Evolutionary conservation across 2,888 invertebrate genomes (phyloP).

Genomic region (Phoenoteleia sp.): DNA sequence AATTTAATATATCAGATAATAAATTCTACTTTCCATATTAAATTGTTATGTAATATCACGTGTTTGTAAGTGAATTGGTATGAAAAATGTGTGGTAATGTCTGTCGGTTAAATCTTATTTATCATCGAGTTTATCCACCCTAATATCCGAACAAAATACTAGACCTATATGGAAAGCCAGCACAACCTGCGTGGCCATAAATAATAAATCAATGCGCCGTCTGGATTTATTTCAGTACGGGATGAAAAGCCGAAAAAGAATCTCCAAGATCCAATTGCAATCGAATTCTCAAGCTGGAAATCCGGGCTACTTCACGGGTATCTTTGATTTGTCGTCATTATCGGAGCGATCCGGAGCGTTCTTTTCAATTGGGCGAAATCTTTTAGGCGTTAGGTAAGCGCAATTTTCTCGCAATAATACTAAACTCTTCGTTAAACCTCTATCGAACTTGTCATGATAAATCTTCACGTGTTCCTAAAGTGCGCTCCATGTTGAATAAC

Average conservation of each 20-base stretch:
- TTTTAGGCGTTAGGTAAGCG: conserved; percentile 11
- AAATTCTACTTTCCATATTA: no score
- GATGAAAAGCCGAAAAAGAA: conserved; percentile 46
- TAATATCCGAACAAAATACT: conserved; percentile 12
- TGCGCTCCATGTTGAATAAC: background rate
- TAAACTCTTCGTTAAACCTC: conserved; percentile 29
- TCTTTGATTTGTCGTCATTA: conserved; percentile 48
- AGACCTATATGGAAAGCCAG: background rate
- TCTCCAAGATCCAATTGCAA: conserved; percentile 42
- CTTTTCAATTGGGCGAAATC: conserved; percentile 23
- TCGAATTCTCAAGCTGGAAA: conserved; percentile 17
- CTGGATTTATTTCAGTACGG: conserved; percentile 34
- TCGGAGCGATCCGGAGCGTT: conserved; percentile 12
- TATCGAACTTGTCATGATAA: conserved; percentile 5
- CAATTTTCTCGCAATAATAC: conserved; percentile 6
- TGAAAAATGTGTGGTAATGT: conserved; percentile 14
- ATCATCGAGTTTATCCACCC: conserved; percentile 7
- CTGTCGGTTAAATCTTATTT: conserved; percentile 18
- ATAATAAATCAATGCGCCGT: conserved; percentile 47
- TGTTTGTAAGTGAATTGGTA: background rate
- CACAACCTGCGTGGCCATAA: conserved; percentile 24
- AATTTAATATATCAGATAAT: no score
- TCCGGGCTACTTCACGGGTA: conserved; percentile 12
- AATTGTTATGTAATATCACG: no score
- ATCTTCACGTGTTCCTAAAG: background rate